Evolutionary conservation across 2,888 invertebrate genomes (phyloP).

Genomic region (Mythimna vitellina): DNA sequence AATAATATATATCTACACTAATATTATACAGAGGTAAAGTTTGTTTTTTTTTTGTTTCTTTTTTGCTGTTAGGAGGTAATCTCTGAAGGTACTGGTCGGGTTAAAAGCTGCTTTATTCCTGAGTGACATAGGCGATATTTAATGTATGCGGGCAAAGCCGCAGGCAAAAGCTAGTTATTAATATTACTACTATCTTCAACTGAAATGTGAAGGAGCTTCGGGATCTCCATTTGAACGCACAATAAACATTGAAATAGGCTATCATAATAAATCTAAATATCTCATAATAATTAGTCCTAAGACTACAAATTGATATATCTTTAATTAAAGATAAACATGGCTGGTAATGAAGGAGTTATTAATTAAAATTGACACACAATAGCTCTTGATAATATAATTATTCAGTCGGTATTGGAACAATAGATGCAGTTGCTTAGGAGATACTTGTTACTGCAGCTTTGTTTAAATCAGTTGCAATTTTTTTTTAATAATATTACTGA

Average conservation of each 20-base stretch:
- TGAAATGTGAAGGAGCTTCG: background rate
- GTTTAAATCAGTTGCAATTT: background rate
- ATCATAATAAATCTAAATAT: conserved; percentile 4
- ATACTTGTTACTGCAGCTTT: conserved; percentile 2
- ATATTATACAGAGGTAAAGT: no score
- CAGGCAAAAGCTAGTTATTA: no score
- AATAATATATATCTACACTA: no score
- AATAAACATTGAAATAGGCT: conserved; percentile 11
- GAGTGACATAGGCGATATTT: no score
- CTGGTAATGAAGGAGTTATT: background rate
- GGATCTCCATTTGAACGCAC: background rate
- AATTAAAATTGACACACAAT: conserved; percentile 27
- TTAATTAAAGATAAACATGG: conserved; percentile 29
- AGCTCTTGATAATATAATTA: background rate
- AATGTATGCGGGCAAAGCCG: no score
- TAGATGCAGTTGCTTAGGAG: background rate
- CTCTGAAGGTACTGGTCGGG: no score
- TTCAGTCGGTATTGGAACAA: conserved; percentile 3
- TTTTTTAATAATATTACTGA: background rate
- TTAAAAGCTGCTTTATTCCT: no score
- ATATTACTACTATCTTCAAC: background rate
- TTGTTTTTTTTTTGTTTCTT: no score
- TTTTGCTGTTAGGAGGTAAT: no score
- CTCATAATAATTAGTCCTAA: conserved; percentile 29
- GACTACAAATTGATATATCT: conserved; percentile 2